A percentile compares a stretch with the other conserved stretches of the same genome.
Conservation (phyloP, 2,888 invertebrate genomes). For the Lasioglossum zephyrum region DNA sequence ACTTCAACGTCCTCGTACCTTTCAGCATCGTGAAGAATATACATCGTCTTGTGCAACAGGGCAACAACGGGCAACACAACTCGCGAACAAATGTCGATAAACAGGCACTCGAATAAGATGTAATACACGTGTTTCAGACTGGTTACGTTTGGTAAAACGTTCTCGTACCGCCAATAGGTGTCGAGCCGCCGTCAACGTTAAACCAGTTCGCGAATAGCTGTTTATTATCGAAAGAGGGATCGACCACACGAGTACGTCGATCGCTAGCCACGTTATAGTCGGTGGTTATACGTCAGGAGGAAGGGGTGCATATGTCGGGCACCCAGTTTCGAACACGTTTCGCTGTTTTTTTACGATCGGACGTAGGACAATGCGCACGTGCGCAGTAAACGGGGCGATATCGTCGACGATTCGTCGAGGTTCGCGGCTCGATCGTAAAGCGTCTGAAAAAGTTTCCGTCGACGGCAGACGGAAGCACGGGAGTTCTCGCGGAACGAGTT, state of each 20-base stretch:
- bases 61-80: neutral
- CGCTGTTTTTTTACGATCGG: neutral
- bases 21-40: neutral
- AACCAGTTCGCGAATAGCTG: neutral
- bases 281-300: neutral
- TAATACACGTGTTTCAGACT: neutral
- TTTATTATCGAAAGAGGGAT: neutral
- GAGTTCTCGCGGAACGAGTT: slow-evolving; percentile 34
- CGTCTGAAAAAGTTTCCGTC: slow-evolving; percentile 25
- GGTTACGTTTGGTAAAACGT: neutral
- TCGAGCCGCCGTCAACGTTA: neutral
- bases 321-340: neutral
- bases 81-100: neutral
- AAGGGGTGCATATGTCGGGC: neutral
- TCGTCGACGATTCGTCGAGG: slow-evolving; percentile 32
- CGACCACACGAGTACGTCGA: neutral
- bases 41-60: neutral
- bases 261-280: neutral
- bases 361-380: neutral
- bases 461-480: slow-evolving; percentile 21
- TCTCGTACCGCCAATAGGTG: neutral
- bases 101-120: neutral
- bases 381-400: slow-evolving; percentile 38
- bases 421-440: slow-evolving; percentile 31
- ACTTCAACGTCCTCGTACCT: neutral